These are phyloP conservation scores for Xestia rhomboidea DNA, from an alignment of 2,888 invertebrate genomes.

Conservation along the genomic window DNA sequence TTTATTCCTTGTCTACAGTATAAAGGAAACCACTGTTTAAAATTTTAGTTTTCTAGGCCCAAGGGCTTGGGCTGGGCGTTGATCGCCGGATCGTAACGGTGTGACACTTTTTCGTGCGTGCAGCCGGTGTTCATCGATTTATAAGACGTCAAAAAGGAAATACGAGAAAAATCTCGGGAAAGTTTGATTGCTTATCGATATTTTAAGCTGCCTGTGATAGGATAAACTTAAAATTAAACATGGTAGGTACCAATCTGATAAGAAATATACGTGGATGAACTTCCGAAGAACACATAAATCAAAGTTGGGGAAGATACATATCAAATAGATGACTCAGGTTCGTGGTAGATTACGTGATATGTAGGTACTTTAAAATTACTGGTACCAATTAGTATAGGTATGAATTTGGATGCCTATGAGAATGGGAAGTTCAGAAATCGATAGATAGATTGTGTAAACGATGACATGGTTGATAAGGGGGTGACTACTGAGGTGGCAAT, in stretches of 20 bases:
- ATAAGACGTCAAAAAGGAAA: no score
- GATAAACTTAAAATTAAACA: conserved; percentile 42
- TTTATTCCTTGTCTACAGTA: no score
- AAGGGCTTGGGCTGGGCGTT: no score
- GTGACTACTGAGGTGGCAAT: no score
- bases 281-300: conserved; percentile 40
- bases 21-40: no score
- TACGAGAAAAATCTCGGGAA: conserved; percentile 28
- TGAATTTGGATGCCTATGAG: not conserved
- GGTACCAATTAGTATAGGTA: not conserved
- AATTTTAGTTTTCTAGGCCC: no score
- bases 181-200: conserved; percentile 53
- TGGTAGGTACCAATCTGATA: conserved; percentile 35
- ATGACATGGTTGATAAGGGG: not conserved
- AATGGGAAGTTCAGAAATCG: not conserved
- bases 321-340: conserved; percentile 31
- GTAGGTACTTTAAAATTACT: not conserved
- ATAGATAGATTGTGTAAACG: not conserved
- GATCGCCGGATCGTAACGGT: no score
- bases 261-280: conserved; percentile 33
- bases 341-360: not conserved
- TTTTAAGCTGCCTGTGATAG: conserved; percentile 39
- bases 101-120: no score
- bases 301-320: conserved; percentile 21
- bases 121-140: no score